Base-by-base conservation (phyloP, 2,888 invertebrate species). In the Nymphalis polychloros region DNA sequence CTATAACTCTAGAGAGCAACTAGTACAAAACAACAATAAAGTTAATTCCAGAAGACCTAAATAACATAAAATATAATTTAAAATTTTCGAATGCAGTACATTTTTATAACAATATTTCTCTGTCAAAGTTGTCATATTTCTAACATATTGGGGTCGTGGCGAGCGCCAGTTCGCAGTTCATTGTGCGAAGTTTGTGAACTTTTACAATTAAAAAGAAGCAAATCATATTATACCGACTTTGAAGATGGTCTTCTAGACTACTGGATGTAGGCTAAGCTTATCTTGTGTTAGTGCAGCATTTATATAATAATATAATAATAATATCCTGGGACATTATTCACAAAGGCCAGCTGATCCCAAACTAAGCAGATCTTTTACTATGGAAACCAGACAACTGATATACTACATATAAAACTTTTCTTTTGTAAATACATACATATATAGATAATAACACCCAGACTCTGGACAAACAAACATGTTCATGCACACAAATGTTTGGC, bases 181-280 rank as follows among this genome's bases (percentile, higher is more conserved):
- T 63, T 59, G 68, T 59, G 46, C 49, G 48, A 52, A 61, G 16
- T 66, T 55, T 20, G 41, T 50, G 31, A 59, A 68, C 59, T 64
- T 17, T 16, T 41, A 64, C 64, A 68, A 68, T 68, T 68, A 68
- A 59, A 64, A 13, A 61, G 60, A 49, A 68, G 48, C 53, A 57
- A 68, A 68, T 68, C 57, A 60, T 68, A 59, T 64, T 52, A 59
- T 59, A 23, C 20, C 16, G 41, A 19, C 48, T 41, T 41, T 41
- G 49, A 46, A 5, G 47, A 23, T 48, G 35, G 10, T 41, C 41
- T 57, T 41, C 13, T 41, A 19, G 41, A 41, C 6, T 2, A 31
- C 55, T 16, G n/a, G 31, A 41, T 63, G n/a, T 47, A 55, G 63
- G 55, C 55, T 47, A 63, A 19, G 50, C 50, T 52, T 41, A 16